Conservation (phyloP, 2,797 vertebrate species). For the Alosa sapidissima region DNA sequence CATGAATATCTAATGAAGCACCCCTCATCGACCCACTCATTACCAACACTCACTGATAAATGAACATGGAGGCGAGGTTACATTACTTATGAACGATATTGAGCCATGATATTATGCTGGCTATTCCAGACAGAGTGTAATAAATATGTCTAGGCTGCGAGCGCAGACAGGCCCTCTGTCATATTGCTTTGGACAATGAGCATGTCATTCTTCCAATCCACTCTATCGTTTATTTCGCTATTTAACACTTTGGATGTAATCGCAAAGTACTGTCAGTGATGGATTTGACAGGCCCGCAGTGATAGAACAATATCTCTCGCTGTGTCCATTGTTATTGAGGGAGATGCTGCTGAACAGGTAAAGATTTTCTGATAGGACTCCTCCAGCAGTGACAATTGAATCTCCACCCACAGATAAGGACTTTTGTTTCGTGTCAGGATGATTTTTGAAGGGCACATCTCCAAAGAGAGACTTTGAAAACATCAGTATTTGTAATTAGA, state of each 20-base stretch:
- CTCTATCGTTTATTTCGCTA: not conserved
- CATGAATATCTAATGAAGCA: constrained; percentile 45
- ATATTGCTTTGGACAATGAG: not conserved
- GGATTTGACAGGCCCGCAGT: not conserved
- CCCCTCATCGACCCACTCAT: constrained; percentile 26
- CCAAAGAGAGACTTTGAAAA: not conserved
- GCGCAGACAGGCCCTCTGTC: not conserved
- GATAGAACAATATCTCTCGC: not conserved
- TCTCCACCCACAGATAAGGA: not conserved
- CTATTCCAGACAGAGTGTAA: constrained; percentile 6
- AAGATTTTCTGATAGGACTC: constrained; percentile 7
- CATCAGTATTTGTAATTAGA: not conserved
- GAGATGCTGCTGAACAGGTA: not conserved
- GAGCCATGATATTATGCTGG: not conserved
- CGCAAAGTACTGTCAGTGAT: not conserved
- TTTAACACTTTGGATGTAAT: not conserved
- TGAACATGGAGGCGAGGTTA: not conserved
- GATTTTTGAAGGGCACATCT: not conserved
- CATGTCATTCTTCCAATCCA: not conserved
- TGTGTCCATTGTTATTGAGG: not conserved
- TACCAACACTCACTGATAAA: constrained; percentile 22
- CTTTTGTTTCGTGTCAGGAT: not conserved
- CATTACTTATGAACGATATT: constrained; percentile 21
- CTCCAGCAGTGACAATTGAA: not conserved
- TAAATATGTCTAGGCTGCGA: constrained; percentile 3